A percentile compares a stretch with the other conserved stretches of the same genome.
phyloP scores from a whole-genome alignment of 2,797 vertebrate genomes.

The Clamator glandarius region DNA sequence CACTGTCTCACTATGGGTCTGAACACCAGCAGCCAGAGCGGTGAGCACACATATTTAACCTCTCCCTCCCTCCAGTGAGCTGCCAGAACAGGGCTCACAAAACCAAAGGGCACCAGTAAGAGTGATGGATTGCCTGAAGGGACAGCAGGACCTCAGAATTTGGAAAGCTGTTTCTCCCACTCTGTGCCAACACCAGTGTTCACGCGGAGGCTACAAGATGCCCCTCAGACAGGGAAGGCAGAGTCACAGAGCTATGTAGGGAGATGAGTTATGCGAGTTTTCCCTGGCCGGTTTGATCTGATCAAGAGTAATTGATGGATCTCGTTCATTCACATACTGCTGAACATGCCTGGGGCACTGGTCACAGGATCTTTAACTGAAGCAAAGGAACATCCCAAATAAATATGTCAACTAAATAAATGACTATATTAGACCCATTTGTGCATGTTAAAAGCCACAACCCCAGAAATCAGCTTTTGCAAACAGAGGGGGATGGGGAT shows the following conservation, averaged over 20 bases:
- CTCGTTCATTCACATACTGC: conserved; percentile 59
- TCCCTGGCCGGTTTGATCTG: conserved; percentile 60
- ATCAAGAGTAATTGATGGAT: conserved; percentile 71
- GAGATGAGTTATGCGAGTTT: conserved; percentile 55
- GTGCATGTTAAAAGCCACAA: conserved; percentile 66
- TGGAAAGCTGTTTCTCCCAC: neutral
- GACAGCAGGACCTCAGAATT: neutral
- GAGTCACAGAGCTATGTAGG: accelerated
- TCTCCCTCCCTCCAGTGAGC: neutral
- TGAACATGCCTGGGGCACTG: conserved; percentile 52
- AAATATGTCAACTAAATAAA: conserved; percentile 76
- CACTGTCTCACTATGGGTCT: neutral
- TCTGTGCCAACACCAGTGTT: neutral
- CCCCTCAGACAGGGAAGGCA: accelerated
- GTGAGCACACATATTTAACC: accelerated
- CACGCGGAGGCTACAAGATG: accelerated
- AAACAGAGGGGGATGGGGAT: neutral
- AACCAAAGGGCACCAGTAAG: neutral
- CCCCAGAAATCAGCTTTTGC: conserved; percentile 28
- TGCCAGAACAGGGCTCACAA: accelerated
- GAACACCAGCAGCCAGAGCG: neutral
- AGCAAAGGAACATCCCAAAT: conserved; percentile 70
- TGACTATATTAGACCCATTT: conserved; percentile 69
- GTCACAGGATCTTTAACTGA: conserved; percentile 63
- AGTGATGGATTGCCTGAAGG: neutral